These are phyloP conservation scores for Acrocera orbiculus DNA, from an alignment of 2,888 invertebrate genomes.

Conservation along the genomic window DNA sequence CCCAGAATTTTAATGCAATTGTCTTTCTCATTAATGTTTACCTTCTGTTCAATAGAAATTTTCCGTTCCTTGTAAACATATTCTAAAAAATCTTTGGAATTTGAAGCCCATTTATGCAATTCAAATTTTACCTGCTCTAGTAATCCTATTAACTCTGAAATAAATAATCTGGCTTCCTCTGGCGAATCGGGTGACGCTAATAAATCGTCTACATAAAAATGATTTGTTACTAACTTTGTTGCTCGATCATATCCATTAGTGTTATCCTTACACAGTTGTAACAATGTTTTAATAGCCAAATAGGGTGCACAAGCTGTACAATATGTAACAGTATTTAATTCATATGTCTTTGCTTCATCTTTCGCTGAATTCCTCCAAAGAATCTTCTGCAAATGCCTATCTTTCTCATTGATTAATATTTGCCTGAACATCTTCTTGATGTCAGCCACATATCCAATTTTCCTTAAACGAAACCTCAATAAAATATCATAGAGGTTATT, in stretches of 20 bases:
- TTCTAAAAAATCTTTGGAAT: not conserved
- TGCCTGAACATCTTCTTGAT: constrained; percentile 10
- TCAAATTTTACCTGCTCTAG: constrained; percentile 1
- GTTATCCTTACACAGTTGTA: constrained; percentile 4
- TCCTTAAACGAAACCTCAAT: constrained; percentile 3
- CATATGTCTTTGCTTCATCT: constrained; percentile 1
- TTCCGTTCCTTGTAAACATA: too few species aligned
- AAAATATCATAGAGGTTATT: constrained; percentile 4
- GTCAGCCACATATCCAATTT: constrained; percentile 5
- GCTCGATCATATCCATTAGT: constrained; percentile 7
- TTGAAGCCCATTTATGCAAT: constrained; percentile 1
- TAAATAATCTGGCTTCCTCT: not conserved
- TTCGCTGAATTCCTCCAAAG: constrained; percentile 4
- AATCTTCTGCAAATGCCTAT: constrained; percentile 7
- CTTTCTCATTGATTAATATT: constrained; percentile 2
- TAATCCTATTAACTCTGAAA: not conserved
- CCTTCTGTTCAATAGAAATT: too few species aligned
- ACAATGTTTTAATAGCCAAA: constrained; percentile 3
- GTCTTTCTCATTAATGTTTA: not conserved
- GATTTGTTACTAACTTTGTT: not conserved
- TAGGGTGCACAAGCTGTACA: constrained; percentile 7
- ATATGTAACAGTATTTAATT: constrained; percentile 6
- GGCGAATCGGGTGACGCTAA: constrained; percentile 1
- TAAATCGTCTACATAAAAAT: constrained; percentile 11
- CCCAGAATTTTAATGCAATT: constrained; percentile 2